phyloP scores from a whole-genome alignment of 2,888 invertebrate genomes.

The Lepidonotus clava region DNA sequence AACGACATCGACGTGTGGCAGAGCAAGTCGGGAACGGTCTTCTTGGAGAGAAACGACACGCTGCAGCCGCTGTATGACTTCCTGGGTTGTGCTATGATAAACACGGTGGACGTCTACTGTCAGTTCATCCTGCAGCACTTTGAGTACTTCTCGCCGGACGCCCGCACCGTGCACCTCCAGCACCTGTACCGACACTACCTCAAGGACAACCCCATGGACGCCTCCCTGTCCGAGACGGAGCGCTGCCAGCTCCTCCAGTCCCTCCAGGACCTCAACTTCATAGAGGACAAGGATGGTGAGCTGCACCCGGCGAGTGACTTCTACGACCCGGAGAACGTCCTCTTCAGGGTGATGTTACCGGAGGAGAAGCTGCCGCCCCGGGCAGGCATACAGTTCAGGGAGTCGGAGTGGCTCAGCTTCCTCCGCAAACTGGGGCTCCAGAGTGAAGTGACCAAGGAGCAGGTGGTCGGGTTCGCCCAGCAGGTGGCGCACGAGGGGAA shows the following conservation, averaged over 20 bases:
- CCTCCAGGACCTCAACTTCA: constrained; percentile 62
- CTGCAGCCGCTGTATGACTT: constrained; percentile 60
- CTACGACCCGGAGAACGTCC: constrained; percentile 65
- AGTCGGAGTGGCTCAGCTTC: constrained; percentile 62
- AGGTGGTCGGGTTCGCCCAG: constrained; percentile 61
- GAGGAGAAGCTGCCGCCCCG: constrained; percentile 65
- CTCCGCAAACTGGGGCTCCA: constrained; percentile 61
- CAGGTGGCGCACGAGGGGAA: constrained; percentile 59
- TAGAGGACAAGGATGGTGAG: constrained; percentile 62
- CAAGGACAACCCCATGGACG: constrained; percentile 38
- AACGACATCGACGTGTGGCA: constrained; percentile 65
- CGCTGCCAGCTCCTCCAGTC: constrained; percentile 57
- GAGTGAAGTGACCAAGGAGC: constrained; percentile 59
- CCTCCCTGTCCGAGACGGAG: constrained; percentile 54
- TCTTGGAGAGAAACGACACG: constrained; percentile 61
- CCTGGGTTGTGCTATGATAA: constrained; percentile 62
- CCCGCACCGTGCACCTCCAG: constrained; percentile 62
- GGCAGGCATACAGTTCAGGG: constrained; percentile 56
- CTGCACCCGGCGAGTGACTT: constrained; percentile 65
- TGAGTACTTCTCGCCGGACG: constrained; percentile 64
- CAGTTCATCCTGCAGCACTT: constrained; percentile 67
- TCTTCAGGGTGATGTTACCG: constrained; percentile 67
- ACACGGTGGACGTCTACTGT: constrained; percentile 64
- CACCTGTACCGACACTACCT: constrained; percentile 62
- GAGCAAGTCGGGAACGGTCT: constrained; percentile 63